Conservation (phyloP, 1,140 invertebrate species). For the Pogonognathellus flavescens region DNA sequence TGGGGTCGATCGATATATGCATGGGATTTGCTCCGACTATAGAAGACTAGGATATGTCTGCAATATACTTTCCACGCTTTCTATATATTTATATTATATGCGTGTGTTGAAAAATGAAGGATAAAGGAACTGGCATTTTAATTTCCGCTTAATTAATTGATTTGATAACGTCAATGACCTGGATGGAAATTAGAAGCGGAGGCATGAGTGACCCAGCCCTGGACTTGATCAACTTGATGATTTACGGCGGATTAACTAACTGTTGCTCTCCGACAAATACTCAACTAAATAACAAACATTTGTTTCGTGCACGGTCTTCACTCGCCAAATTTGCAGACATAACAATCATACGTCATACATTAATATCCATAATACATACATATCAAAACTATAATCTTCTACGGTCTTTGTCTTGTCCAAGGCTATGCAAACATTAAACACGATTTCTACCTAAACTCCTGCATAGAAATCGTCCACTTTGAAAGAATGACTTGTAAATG, state of each 20-base stretch:
- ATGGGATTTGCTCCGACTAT: not conserved
- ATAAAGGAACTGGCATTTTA: conserved; percentile 40
- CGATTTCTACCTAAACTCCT: too few relatives aligned
- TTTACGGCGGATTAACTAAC: conserved; percentile 19
- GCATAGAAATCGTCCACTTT: too few relatives aligned
- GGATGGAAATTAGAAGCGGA: conserved; percentile 22
- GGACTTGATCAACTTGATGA: conserved; percentile 36
- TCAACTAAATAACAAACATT: conserved; percentile 5
- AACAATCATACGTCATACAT: not conserved
- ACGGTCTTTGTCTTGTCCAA: too few relatives aligned
- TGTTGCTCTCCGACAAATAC: conserved; percentile 34
- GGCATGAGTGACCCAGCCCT: conserved; percentile 44
- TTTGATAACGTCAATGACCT: conserved; percentile 42
- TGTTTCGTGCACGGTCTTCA: conserved; percentile 1
- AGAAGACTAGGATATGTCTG: not conserved
- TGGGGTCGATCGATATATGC: not conserved
- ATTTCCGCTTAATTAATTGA: conserved; percentile 46
- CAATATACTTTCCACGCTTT: not conserved
- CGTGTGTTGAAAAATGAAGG: conserved; percentile 21
- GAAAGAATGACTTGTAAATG: too few relatives aligned
- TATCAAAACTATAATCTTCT: not conserved
- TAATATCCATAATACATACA: not conserved
- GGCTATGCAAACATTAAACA: too few relatives aligned
- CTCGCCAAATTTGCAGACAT: not conserved
- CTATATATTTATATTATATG: not conserved